Evolutionary conservation across 2,797 vertebrate genomes (phyloP), one percentile per base, ranked within the genome.

Genomic region (Phalloptychus januarius): DNA sequence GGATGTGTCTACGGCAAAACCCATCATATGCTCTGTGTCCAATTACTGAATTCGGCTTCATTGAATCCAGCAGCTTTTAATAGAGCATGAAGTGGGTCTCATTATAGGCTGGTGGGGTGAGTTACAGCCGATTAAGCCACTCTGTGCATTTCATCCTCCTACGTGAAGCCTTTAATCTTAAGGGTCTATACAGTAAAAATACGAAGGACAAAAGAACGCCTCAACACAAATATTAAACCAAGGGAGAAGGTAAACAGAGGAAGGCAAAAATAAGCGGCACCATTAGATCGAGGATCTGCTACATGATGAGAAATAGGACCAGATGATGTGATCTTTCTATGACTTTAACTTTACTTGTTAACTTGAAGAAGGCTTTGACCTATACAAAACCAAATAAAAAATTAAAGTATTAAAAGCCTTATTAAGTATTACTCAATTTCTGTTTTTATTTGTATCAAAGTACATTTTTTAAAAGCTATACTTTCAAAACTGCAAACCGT

Each of bases 61-160:
- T 85, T 94, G 93, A 92, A 92, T 94, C 89, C 88, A 84, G 92
- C 93, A 93, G 90, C 86, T 85, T 93, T 94, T 94, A 95, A 96
- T 93, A 94, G 94, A 93, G 88, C 93, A 90, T 94, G 91, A 93
- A 94, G 91, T 93, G 81, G 86, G 86, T 89, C 92, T 93, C 90
- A 86, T 95, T 93, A 92, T 89, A 85, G 89, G 82, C 87, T 87
- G 89, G 89, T 91, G 90, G 84, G 86, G 87, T 93, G 91, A 92
- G 87, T 91, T 93, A 93, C 87, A 90, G 91, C 85, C 74, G 81
- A 93, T 94, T 93, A 94, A 90, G 78, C 85, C 81, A 81, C 85
- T 88, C 84, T 87, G 77, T 90, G 85, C 85, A 91, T 94, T 94
- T 93, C 82, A 89, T 91, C 91, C 89, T 91, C 93, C 92, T 88